Conservation (phyloP, 2,797 vertebrate species). For the Miichthys miiuy region DNA sequence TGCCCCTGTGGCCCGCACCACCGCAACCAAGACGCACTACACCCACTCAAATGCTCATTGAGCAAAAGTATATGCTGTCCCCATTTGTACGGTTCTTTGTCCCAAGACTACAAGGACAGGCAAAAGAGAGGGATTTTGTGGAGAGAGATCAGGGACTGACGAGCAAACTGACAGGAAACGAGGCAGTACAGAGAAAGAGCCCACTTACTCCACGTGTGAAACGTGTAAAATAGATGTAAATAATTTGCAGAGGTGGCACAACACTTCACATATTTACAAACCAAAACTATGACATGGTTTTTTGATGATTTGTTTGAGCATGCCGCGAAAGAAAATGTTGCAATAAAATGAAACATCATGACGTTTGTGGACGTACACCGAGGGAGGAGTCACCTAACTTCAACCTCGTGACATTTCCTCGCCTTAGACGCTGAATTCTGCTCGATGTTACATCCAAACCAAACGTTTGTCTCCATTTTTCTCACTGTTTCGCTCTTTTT, state of each 20-base stretch:
- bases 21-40: no score
- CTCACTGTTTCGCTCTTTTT: neutral
- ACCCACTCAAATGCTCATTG: no score
- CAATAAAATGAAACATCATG: conserved; percentile 12
- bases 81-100: neutral
- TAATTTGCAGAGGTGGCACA: neutral
- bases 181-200: neutral
- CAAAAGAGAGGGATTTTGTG: neutral
- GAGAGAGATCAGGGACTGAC: neutral
- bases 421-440: neutral
- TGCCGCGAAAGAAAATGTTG: neutral
- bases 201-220: neutral
- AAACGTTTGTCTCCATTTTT: neutral
- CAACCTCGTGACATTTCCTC: conserved; percentile 44
- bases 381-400: neutral
- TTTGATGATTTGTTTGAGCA: no score
- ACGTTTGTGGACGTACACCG: neutral
- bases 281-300: neutral
- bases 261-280: neutral
- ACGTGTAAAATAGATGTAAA: no score
- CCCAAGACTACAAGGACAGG: neutral
- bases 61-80: no score
- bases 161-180: neutral
- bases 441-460: neutral
- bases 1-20: no score